These are phyloP conservation scores for Darevskia nairensis DNA, from an alignment of 2,797 vertebrate species.

Conservation along the genomic window DNA sequence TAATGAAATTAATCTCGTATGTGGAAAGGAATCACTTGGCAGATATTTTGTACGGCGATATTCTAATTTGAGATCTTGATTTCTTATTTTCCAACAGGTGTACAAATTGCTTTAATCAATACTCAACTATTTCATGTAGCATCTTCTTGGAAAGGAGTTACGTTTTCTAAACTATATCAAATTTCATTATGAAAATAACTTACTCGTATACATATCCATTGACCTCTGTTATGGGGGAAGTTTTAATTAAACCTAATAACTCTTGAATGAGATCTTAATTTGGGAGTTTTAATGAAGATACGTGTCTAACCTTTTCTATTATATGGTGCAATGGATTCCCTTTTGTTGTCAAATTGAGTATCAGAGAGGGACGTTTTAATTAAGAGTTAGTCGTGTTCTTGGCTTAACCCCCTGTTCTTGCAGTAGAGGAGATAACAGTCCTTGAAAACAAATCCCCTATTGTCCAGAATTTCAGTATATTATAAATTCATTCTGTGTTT, in stretches of 20 bases:
- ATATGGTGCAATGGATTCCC: background rate
- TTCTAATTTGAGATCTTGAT: constrained; percentile 75
- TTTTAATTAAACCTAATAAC: constrained; percentile 71
- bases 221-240: constrained; percentile 56
- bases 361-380: constrained; percentile 26
- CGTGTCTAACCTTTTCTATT: constrained; percentile 54
- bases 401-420: constrained; percentile 39
- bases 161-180: constrained; percentile 61
- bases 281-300: constrained; percentile 45
- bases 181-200: constrained; percentile 48
- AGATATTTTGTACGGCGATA: constrained; percentile 68
- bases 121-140: constrained; percentile 69
- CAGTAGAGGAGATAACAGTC: constrained; percentile 43
- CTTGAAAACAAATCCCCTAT: constrained; percentile 36
- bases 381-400: constrained; percentile 50
- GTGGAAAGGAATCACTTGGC: constrained; percentile 57
- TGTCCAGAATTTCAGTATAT: background rate
- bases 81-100: constrained; percentile 77
- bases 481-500: background rate
- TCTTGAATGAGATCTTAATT: constrained; percentile 52
- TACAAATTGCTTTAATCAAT: constrained; percentile 77
- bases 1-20: constrained; percentile 72
- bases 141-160: constrained; percentile 64
- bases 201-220: constrained; percentile 52
- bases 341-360: constrained; percentile 27